A percentile compares a stretch with the other conserved stretches of the same genome.
Conservation (phyloP, 1,140 invertebrate genomes). For the Artemia franciscana region DNA sequence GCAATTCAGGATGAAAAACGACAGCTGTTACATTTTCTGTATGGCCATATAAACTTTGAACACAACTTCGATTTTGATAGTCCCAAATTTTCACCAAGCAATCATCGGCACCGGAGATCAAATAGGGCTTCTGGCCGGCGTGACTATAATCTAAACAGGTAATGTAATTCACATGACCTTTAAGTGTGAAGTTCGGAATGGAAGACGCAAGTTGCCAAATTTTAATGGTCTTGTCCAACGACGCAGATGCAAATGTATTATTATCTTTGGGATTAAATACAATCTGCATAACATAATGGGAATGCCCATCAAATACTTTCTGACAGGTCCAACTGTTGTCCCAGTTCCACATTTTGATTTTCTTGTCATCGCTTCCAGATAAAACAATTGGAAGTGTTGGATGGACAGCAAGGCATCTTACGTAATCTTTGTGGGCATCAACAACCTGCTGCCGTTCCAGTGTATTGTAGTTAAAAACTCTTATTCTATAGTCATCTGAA, state of each 20-base stretch:
- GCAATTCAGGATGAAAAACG: no score
- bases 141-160: no score
- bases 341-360: conserved; percentile 99
- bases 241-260: conserved; percentile 98
- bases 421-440: conserved; percentile 96
- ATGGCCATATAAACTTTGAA: no score
- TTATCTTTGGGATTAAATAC: conserved; percentile 99
- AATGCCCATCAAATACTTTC: conserved; percentile 92
- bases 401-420: conserved; percentile 86
- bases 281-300: conserved; percentile 99
- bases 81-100: no score
- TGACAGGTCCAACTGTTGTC: conserved; percentile 92
- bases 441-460: conserved; percentile 82
- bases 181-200: conserved; percentile 92
- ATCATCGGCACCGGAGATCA: no score
- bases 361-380: conserved; percentile 94
- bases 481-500: no score
- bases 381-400: conserved; percentile 90
- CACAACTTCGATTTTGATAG: no score
- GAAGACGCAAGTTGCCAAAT: conserved; percentile 91
- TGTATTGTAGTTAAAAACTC: conserved; percentile 98
- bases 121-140: no score
- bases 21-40: no score
- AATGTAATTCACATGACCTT: conserved; percentile 30
- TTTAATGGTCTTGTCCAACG: conserved; percentile 89